Evolutionary conservation across 2,797 vertebrate species (phyloP), one percentile per base, ranked within the genome.

Genomic region (Cirrhinus molitorella): DNA sequence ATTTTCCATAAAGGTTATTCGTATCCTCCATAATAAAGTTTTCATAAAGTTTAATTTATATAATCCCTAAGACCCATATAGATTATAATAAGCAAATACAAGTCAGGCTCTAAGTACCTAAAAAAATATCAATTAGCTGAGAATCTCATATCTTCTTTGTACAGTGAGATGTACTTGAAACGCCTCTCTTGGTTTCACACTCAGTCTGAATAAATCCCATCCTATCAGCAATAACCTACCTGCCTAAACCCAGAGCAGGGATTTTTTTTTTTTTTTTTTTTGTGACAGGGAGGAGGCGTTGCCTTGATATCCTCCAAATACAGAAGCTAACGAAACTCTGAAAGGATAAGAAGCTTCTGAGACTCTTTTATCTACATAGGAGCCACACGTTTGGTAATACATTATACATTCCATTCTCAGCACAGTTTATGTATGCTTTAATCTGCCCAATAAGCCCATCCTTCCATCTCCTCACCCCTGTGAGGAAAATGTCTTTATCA

Each of bases 361-460:
- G 83, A 75, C 34, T 83, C 84, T 91, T 88, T 91, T 90, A 91
- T 93, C 88, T 88, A 85, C 84, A 59, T 74, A 81, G 83, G 83
- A 83, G 25, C 83, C 61, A 86, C 80, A 87, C 23, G 49, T 77
- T 86, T 47, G 21, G 51, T 84, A 71, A 88, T 87, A 83, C 71
- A 91, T 92, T 86, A 91, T 85, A 87, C 77, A 89, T 88, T 88
- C 71, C 80, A 65, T 85, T 89, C 87, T 85, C 79, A 88, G 86
- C 25, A 71, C 49, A 77, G 86, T 87, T 90, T 88, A 89, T 88
- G 76, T 57, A 85, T 86, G 84, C 87, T 84, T 89, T 86, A 89
- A 88, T 92, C 89, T 86, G 79, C 80, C 13, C 85, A 74, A 80
- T 86, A 88, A 86, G 53, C 85, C 55, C 0, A 49, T 81, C 71